Evolutionary conservation across 1,140 invertebrate genomes (phyloP), one percentile per base, ranked within the genome.

Genomic region (Meloidogyne floridensis): DNA sequence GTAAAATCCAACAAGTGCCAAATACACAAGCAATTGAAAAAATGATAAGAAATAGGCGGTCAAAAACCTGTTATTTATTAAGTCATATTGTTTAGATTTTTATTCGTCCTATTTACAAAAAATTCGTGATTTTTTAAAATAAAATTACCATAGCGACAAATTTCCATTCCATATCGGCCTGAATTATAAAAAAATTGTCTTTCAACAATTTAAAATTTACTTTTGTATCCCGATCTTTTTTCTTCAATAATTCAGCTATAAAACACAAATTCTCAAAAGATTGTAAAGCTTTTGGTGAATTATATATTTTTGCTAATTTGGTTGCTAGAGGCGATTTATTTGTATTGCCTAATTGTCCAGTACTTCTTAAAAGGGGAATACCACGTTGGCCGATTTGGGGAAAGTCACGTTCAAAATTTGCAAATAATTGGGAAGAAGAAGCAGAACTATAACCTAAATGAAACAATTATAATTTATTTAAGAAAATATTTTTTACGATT

Each of bases 21-120:
- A 90, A 84, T 20, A 89, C 83, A 91, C 96, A 98, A 81, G 95
- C 95, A 86, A 95, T 92, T 87, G 96, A 95, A 92, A 99, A 99
- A 87, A 97, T 94, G 93, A 95, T 97, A 75, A 99, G 93, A 92
- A 99, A 99, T 86, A 99, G 93, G 87, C 97, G 93, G 92, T 99
- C 97, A 89, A 99, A 92, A 2, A 99, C 96, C 96, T 98, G 32
- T 32, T 32, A 32, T 32, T 32, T 32, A 32, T 32, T 32, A 32
- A 32, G 32, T 1, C 1, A 32, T 32, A 1, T 32, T 32, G 32
- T 32, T 32, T 32, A 32, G 32, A 32, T 32, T 32, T 32, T 32
- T 32, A 32, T 32, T 32, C 1, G 32, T 32, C 32, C 32, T 32
- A 75, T 59, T 15, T 53, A 42, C 3, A 73, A 43, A n/a, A 3